These are phyloP conservation scores for Cylas formicarius DNA, from an alignment of 1,140 invertebrate species.

Conservation along the genomic window DNA sequence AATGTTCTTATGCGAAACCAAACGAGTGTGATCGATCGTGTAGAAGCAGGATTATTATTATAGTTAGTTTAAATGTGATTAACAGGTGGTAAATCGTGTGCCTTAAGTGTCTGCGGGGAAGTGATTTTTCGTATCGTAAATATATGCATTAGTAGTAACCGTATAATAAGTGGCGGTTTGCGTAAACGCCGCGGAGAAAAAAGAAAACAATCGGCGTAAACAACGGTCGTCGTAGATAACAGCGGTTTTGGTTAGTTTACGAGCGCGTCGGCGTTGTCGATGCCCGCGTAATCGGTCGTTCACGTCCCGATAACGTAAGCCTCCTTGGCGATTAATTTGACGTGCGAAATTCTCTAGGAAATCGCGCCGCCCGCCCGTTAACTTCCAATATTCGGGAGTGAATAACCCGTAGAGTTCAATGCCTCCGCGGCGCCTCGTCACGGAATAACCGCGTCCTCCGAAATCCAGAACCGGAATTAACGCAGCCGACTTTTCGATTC, in stretches of 20 bases:
- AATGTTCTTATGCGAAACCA: no score
- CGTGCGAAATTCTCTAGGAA: no score
- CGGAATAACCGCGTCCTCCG: slow-evolving; percentile 21
- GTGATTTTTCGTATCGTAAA: slow-evolving; percentile 9
- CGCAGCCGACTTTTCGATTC: no score
- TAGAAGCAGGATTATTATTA: no score
- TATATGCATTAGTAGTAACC: no score
- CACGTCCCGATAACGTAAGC: no score
- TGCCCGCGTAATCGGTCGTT: slow-evolving; percentile 36
- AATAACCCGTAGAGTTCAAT: slow-evolving; percentile 25
- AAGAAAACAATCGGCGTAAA: slow-evolving; percentile 1
- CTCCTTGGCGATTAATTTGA: no score
- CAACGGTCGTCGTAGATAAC: slow-evolving; percentile 1
- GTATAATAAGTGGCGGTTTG: no score
- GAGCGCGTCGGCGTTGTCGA: slow-evolving; percentile 12
- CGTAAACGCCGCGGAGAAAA: neutral
- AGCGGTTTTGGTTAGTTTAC: neutral
- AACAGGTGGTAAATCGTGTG: slow-evolving; percentile 12
- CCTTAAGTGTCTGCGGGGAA: slow-evolving; percentile 11
- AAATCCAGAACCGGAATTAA: slow-evolving; percentile 16
- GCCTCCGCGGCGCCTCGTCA: slow-evolving; percentile 20
- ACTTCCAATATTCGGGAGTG: slow-evolving; percentile 20
- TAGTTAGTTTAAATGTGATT: no score
- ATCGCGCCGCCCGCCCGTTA: slow-evolving; percentile 1
- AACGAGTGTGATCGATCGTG: slow-evolving; percentile 14